Evolutionary conservation across 2,888 invertebrate genomes (phyloP), one percentile per base, ranked within the genome.

Genomic region (Chymomyza caudatula): DNA sequence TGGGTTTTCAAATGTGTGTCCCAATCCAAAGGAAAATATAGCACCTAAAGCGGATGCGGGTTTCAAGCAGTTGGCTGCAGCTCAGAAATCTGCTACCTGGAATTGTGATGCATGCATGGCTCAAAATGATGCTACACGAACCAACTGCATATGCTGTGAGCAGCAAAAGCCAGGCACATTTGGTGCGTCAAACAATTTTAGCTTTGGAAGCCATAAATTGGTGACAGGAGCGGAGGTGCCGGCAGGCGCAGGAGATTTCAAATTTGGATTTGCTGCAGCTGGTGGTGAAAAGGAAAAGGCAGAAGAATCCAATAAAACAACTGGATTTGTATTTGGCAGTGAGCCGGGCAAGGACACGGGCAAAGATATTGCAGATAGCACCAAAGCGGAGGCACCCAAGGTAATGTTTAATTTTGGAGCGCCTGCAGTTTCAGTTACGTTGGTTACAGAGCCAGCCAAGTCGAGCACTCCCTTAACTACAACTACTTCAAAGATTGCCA

Each of bases 21-120:
- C n/a, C 15, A 20, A n/a, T 51, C 13, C 59, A 2, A 60, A 2
- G n/a, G 19, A 20, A 54, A 64, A 23, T 22, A 54, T 62, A 8
- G 55, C 67, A 56, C 60, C 67, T 4, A 44, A 77, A 44, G 47
- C 75, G 3, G 88, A 91, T 59, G 80, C 86, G 23, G 90, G 90
- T 23, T 91, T 92, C 43, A 85, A 90, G 73, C 73, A 85, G 2
- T 63, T 90, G 55, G 88, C 86, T 25, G 88, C 84, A 2, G 76
- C 87, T 22, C 90, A 91, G 64, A 88, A 86, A 63, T 68, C 76
- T 0, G 74, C 77, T n/a, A 90, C 91, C 62, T 94, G 94, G 94
- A 92, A 92, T 67, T 94, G 94, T 85, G 88, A 89, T 13, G 91
- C 91, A 17, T 94, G 94, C 84, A 92, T 93, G 91, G 91, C 94